Conservation (phyloP, 1,140 invertebrate species). For the Drosophila sechellia region DNA sequence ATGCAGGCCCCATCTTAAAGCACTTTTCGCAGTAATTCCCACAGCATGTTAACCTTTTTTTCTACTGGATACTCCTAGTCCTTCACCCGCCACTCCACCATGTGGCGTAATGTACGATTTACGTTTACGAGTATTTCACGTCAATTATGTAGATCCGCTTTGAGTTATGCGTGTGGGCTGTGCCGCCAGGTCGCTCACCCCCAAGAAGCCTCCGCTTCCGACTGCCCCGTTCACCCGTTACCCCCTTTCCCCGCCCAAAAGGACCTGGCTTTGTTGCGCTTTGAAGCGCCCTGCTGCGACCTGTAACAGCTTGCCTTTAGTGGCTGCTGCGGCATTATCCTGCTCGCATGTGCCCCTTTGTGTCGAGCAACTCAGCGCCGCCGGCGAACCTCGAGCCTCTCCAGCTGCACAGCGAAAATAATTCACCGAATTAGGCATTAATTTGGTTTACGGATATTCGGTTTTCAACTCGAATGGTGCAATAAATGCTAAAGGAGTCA, state of each 20-base stretch:
- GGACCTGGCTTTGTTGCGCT: constrained; percentile 15
- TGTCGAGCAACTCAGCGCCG: constrained; percentile 38
- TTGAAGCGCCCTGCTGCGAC: constrained; percentile 14
- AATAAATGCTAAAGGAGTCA: background rate
- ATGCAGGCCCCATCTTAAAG: constrained; percentile 50
- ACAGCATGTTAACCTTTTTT: constrained; percentile 61
- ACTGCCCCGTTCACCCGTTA: constrained; percentile 3
- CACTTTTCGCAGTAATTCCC: constrained; percentile 57
- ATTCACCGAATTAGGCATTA: background rate
- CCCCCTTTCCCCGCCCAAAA: background rate
- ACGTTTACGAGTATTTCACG: constrained; percentile 67
- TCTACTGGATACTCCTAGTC: background rate
- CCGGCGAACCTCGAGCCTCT: constrained; percentile 22
- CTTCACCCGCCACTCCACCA: background rate
- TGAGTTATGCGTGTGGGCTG: constrained; percentile 72
- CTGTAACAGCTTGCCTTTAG: constrained; percentile 58
- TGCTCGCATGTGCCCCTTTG: constrained; percentile 31
- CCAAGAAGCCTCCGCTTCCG: background rate
- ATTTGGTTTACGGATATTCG: background rate
- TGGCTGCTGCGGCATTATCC: constrained; percentile 13
- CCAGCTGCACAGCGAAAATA: constrained; percentile 19
- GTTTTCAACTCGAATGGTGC: background rate
- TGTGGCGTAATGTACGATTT: constrained; percentile 63
- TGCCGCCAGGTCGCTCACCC: constrained; percentile 9
- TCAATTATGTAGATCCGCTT: constrained; percentile 81